Evolutionary conservation across 2,797 vertebrate genomes (phyloP).

Genomic region (Spea hammondii): DNA sequence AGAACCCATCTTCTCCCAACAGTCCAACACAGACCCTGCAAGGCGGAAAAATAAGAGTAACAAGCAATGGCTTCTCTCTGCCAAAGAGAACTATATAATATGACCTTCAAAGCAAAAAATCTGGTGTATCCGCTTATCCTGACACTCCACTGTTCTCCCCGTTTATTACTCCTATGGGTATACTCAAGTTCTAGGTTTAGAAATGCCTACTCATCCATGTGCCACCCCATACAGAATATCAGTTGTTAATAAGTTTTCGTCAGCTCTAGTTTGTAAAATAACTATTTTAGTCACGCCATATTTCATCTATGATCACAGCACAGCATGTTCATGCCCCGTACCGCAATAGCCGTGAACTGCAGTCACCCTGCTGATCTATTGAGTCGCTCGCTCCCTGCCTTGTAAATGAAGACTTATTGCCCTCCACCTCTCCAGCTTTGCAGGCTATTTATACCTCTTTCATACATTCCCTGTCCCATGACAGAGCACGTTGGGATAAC

Average conservation of each 20-base stretch:
- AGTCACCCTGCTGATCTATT: not conserved
- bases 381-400: not conserved
- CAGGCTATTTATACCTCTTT: not conserved
- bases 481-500: too few relatives aligned
- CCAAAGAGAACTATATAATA: not conserved
- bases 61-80: not conserved
- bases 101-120: not conserved
- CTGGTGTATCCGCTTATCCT: too few relatives aligned
- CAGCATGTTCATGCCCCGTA: not conserved
- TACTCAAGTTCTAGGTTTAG: not conserved
- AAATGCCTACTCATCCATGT: not conserved
- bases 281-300: constrained; percentile 15
- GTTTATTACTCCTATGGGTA: not conserved
- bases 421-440: not conserved
- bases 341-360: not conserved
- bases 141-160: not conserved
- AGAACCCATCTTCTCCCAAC: constrained; percentile 43
- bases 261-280: not conserved
- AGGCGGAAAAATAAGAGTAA: not conserved
- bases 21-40: constrained; percentile 31
- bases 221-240: not conserved
- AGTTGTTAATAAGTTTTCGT: not conserved
- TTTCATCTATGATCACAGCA: constrained; percentile 2
- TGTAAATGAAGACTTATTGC: constrained; percentile 19
- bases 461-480: not conserved